Conservation (phyloP, 2,888 invertebrate genomes). For the Athrips mouffetella region DNA sequence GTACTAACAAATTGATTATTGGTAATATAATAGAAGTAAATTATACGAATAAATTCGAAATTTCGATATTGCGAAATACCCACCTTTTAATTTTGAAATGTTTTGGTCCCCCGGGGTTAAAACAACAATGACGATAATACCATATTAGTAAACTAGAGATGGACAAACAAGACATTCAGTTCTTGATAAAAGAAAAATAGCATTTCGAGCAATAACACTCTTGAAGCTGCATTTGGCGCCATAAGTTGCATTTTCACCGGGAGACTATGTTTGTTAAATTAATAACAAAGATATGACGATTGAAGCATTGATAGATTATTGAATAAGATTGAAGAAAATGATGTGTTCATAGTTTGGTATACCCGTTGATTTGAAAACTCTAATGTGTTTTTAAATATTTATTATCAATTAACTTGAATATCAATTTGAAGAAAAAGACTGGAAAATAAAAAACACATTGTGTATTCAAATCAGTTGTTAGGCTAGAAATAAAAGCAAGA, state of each 20-base stretch:
- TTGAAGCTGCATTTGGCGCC: too few relatives aligned
- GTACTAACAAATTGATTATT: slow-evolving; percentile 34
- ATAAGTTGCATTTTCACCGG: too few relatives aligned
- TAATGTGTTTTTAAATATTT: too few relatives aligned
- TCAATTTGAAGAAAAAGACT: too few relatives aligned
- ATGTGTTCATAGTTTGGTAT: neutral
- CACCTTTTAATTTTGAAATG: neutral
- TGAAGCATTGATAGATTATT: neutral
- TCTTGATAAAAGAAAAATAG: too few relatives aligned
- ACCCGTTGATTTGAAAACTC: neutral
- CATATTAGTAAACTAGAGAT: neutral
- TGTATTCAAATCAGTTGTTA: too few relatives aligned
- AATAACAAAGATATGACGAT: neutral
- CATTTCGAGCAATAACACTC: too few relatives aligned
- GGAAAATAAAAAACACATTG: too few relatives aligned
- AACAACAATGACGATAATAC: neutral
- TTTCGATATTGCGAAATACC: neutral
- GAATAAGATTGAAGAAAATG: neutral
- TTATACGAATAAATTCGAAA: neutral
- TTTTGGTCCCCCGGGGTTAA: neutral
- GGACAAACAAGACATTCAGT: too few relatives aligned
- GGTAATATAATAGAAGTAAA: neutral
- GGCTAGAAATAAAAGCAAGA: too few relatives aligned
- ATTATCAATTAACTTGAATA: too few relatives aligned
- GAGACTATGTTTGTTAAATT: too few relatives aligned